Evolutionary conservation across 2,113 vertebrate genomes (phyloP), one percentile per base, ranked within the genome.

Genomic region (Amazona vittata): DNA sequence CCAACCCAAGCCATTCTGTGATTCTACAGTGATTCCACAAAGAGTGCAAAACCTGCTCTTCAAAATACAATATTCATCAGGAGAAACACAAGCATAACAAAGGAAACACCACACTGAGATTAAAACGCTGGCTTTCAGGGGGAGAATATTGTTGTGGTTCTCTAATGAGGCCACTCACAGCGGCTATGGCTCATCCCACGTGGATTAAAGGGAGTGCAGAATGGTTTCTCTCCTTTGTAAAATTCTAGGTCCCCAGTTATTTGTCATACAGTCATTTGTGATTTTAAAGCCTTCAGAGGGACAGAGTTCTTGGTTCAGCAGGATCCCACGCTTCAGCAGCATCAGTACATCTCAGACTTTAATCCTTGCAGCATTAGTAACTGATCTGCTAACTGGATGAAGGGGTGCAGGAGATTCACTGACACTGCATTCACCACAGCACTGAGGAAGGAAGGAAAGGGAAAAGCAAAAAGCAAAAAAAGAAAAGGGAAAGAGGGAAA

Each of bases 41-140:
- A 15, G 33, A 59, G 59, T 1, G 11, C 25, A 52, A 47, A 68
- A 44, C 4, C 11, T 12, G 9, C 43, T 11, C 70, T 31, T 53
- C 52, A 12, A 63, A 85, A 63, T 1, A 5, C 53, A 25, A 5
- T 0, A 13, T 5, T 21, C 19, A 20, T 5, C 19, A 2, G 2
- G 44, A 69, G 62, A 21, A 65, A 17, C 1, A 2, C 0, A 10
- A 22, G 2, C 19, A 3, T 5, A 12, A 1, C 28, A 22, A 7
- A 35, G 76, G 15, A 12, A 7, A 46, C 0, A 1, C 28, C 52
- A 12, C 10, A 0, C 20, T 2, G 33, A 39, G 55, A 7, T 26
- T 4, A 7, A 47, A 37, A 6, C 0, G 7, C 55, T 5, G 49
- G 9, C 22, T 7, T 19, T 33, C 1, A 15, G 20, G 11, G 81